These are phyloP conservation scores for Catocala fraxini DNA, from an alignment of 2,888 invertebrate genomes.

Conservation along the genomic window DNA sequence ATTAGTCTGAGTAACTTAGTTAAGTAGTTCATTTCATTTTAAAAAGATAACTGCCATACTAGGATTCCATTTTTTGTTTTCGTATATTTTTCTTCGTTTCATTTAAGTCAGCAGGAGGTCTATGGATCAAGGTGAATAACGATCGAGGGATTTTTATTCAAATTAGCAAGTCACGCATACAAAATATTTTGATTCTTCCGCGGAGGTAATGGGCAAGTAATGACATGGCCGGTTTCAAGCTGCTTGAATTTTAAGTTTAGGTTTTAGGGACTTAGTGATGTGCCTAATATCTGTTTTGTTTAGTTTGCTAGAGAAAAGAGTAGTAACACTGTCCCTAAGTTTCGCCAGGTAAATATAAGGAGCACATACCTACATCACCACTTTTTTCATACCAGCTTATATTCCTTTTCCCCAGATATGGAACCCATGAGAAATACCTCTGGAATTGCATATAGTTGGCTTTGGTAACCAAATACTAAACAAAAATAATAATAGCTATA, in stretches of 20 bases:
- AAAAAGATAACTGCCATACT: not conserved
- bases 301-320: not conserved
- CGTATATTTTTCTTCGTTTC: conserved; percentile 1
- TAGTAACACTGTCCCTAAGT: too few relatives aligned
- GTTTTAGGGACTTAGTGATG: not conserved
- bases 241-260: conserved; percentile 20
- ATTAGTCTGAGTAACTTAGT: too few relatives aligned
- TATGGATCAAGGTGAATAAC: conserved; percentile 56
- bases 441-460: too few relatives aligned
- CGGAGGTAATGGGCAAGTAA: conserved; percentile 41
- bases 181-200: conserved; percentile 51
- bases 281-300: not conserved
- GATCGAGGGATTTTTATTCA: conserved; percentile 51
- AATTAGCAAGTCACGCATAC: conserved; percentile 61
- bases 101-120: conserved; percentile 9
- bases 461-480: too few relatives aligned
- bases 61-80: not conserved
- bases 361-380: too few relatives aligned
- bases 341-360: too few relatives aligned
- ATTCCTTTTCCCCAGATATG: too few relatives aligned
- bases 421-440: too few relatives aligned
- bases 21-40: too few relatives aligned
- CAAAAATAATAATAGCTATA: too few relatives aligned
- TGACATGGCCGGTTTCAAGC: conserved; percentile 44
- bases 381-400: too few relatives aligned